Conservation (phyloP, 2,113 vertebrate genomes). For the Origma solitaria region DNA sequence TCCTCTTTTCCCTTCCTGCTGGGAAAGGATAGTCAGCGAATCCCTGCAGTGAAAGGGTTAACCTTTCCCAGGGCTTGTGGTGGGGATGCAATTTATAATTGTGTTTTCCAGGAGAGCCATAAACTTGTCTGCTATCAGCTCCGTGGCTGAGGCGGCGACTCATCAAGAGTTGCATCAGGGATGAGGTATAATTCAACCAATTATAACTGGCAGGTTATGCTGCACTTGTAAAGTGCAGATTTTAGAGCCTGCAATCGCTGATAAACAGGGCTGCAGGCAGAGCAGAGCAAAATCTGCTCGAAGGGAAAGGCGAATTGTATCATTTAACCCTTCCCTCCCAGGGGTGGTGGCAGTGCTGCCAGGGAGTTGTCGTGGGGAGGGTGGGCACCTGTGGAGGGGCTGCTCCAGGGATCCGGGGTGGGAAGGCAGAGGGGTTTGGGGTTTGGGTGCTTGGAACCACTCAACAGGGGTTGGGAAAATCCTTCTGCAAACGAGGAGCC, state of each 20-base stretch:
- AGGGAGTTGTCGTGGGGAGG: neutral
- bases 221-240: slow-evolving; percentile 44
- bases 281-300: neutral
- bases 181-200: slow-evolving; percentile 59
- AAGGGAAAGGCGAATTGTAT: neutral
- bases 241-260: slow-evolving; percentile 62
- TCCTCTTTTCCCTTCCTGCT: neutral
- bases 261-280: slow-evolving; percentile 43
- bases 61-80: neutral
- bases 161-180: slow-evolving; percentile 62
- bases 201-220: slow-evolving; percentile 60
- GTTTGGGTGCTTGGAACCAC: neutral
- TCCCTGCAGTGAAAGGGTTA: slow-evolving; percentile 32
- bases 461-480: neutral
- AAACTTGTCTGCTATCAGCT: slow-evolving; percentile 56
- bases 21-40: neutral
- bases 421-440: neutral
- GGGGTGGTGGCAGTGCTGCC: rapidly evolving
- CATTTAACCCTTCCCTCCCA: neutral
- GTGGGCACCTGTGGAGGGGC: neutral
- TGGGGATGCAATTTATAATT: slow-evolving; percentile 51
- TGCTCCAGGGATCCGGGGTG: rapidly evolving
- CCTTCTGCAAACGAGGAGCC: neutral
- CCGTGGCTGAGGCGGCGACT: slow-evolving; percentile 35
- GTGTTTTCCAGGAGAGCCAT: slow-evolving; percentile 59